phyloP scores from a whole-genome alignment of 2,113 vertebrate genomes.

The Ceyx margarethae region DNA sequence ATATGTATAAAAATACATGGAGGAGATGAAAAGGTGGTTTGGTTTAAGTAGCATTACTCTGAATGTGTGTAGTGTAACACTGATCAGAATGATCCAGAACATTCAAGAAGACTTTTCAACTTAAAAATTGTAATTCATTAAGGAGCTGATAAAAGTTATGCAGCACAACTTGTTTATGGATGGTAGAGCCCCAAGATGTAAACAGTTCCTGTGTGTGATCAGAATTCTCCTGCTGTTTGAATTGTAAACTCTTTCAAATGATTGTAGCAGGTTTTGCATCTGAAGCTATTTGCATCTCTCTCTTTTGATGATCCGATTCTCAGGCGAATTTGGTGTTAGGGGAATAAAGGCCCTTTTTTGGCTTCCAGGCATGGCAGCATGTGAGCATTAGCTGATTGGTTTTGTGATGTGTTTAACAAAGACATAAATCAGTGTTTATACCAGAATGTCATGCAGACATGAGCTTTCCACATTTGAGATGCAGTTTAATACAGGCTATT shows the following conservation, averaged over 20 bases:
- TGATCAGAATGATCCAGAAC: background rate
- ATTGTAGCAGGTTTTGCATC: conserved; percentile 13
- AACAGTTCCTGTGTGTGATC: background rate
- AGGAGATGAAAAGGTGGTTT: background rate
- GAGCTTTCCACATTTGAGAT: background rate
- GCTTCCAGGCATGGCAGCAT: background rate
- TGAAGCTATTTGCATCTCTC: background rate
- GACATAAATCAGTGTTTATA: background rate
- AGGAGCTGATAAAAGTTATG: background rate
- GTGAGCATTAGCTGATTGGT: background rate
- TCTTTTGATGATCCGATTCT: background rate
- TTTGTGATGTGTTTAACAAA: background rate
- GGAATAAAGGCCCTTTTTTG: background rate
- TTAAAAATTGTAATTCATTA: background rate
- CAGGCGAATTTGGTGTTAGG: background rate
- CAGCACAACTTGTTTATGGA: background rate
- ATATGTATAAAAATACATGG: background rate
- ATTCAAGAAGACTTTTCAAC: background rate
- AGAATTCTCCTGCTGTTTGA: background rate
- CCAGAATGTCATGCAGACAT: too few relatives aligned
- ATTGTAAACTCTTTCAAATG: background rate
- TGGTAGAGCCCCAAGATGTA: background rate
- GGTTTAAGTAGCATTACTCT: background rate
- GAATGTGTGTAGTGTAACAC: background rate
- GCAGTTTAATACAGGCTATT: background rate